Base-by-base conservation (phyloP, 2,797 vertebrate genomes). In the Falco biarmicus region DNA sequence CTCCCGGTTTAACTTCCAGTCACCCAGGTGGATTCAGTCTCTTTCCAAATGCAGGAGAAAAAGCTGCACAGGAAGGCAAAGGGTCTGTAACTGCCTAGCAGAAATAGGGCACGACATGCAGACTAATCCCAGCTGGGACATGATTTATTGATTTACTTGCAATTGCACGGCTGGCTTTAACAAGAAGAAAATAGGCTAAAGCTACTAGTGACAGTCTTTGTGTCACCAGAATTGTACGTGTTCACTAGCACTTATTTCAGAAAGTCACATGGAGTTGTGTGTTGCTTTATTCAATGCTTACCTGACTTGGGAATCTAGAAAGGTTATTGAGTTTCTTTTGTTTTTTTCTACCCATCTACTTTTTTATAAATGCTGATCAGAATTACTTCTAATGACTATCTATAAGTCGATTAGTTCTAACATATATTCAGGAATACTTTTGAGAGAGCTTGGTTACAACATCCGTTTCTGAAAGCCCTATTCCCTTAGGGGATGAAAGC, bases 121-220 rank as follows among this genome's bases (percentile, higher is more conserved):
- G 68, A n/a, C n/a, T 45, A 51, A 13, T 63, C 41, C 37, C 71
- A 64, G 32, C 31, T 75, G 90, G 71, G 28, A n/a, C 34, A 13
- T 47, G 47, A 68, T 82, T 81, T 96, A 94, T 48, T 80, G 84
- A 83, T 68, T 80, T 69, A 31, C 34, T 77, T 85, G 64, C 14
- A n/a, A 28, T 77, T 65, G 56, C 66, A 34, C 56, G 73, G 10
- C 41, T 73, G 78, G 26, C 29, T 88, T 86, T 77, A 60, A 56
- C 37, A 75, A 74, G 53, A 50, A 76, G 64, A 77, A 90, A 65
- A 68, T 68, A 69, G 68, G 24, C 26, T 91, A 61, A 70, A 87
- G 34, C 51, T 85, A 37, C 48, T 50, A 22, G 51, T 22, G 68
- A 31, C 59, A 41, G 75, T 50, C 28, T 45, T 41, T 2, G 3